Base-by-base conservation (phyloP, 2,113 vertebrate species). In the Colinus virginianus region DNA sequence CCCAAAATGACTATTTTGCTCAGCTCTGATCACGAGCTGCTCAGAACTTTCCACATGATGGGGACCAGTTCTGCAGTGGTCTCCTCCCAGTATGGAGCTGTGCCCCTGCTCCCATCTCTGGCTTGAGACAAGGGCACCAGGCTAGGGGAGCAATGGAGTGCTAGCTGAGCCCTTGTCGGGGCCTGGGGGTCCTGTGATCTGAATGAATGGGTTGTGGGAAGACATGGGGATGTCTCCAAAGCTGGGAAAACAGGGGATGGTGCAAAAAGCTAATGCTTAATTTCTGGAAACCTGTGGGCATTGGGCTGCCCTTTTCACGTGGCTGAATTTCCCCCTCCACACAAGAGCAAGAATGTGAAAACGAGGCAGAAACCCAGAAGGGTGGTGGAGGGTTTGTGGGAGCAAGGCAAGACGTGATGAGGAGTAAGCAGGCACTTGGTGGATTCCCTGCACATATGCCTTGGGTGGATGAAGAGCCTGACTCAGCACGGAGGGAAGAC, bases 401-500 rank as follows among this genome's bases (percentile, higher is more conserved):
- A 91, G 89, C 77, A 16, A 88, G 91, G 87, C 14, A 5, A 93
- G 81, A 83, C 30, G 2, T 43, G 63, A 67, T 70, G 88, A 94
- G 89, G 59, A 76, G 20, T 40, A 74, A 83, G 87, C 78, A 61
- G 82, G 87, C 90, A 71, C 82, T 78, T 61, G 0, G 3, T 87
- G 51, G 84, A 74, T 71, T 90, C 87, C 71, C 76, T 13, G 2
- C 49, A 20, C 53, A 55, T 85, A 32, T 68, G 76, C 80, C 79
- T 87, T 21, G 51, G 72, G 83, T 91, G 83, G 92, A 81, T 90
- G 91, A 75, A 84, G 45, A 68, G 55, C 53, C 90, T 91, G 92
- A 93, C 84, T 95, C 92, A 91, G 90, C 67, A 66, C 1, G 46
- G 80, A 93, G 78, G 83, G 76, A 81, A 93, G 90, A 78, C 63